These are phyloP conservation scores for Erpobdella octoculata DNA, from an alignment of 2,888 invertebrate genomes.

Conservation along the genomic window DNA sequence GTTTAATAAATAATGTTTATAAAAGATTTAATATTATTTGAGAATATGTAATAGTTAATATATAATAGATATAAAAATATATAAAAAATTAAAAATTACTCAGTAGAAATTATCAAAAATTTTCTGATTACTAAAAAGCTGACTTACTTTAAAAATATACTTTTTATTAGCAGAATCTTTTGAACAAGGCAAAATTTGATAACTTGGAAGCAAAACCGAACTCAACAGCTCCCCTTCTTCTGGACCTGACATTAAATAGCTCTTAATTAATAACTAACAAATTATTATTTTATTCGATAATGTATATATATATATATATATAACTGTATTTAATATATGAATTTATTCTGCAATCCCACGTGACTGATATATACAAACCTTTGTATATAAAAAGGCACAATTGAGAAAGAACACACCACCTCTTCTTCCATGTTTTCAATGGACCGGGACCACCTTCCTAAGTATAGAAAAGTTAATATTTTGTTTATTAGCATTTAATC, in stretches of 20 bases:
- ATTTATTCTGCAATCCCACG: too few species aligned
- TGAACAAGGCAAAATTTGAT: slow-evolving; percentile 74
- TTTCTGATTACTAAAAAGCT: too few species aligned
- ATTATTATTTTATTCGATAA: background rate
- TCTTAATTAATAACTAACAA: background rate
- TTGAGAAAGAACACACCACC: slow-evolving; percentile 88
- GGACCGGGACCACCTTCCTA: slow-evolving; percentile 23
- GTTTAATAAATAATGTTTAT: too few species aligned
- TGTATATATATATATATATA: background rate
- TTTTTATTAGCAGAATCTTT: slow-evolving; percentile 72
- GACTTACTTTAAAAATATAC: slow-evolving; percentile 69
- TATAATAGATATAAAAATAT: too few species aligned
- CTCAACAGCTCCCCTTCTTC: slow-evolving; percentile 76
- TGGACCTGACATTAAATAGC: slow-evolving; percentile 15
- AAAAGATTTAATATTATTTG: too few species aligned
- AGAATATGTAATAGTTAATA: too few species aligned
- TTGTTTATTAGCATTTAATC: background rate
- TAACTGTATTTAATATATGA: too few species aligned
- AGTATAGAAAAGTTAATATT: background rate
- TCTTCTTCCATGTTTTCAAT: slow-evolving; percentile 83
- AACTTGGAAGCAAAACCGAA: slow-evolving; percentile 81
- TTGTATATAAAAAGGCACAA: slow-evolving; percentile 90
- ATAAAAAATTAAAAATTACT: too few species aligned
- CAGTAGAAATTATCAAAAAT: too few species aligned
- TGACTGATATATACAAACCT: slow-evolving; percentile 58